Base-by-base conservation (phyloP, 2,888 invertebrate genomes). In the Campaea margaritaria region DNA sequence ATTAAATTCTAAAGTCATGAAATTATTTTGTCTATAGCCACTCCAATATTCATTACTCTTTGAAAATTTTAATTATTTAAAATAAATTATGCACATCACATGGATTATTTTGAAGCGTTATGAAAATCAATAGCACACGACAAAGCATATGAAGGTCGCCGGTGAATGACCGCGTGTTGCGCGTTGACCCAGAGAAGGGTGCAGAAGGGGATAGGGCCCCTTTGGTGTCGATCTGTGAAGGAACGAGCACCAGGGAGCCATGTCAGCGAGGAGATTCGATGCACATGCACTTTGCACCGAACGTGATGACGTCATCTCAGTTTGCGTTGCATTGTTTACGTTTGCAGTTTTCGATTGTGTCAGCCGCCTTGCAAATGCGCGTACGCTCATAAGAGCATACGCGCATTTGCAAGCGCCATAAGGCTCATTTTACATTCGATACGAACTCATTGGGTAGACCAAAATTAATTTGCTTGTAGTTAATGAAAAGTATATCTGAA, bases 241-340 rank as follows among this genome's bases (percentile, higher is more conserved):
- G 92, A 91, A 89, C 83, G 81, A 78, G 68, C 87, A 93, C 91
- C 83, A 92, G 89, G 90, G 76, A 76, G 70, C 76, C 90, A 93
- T 89, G 76, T 89, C 85, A 72, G 79, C 81, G 68, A 86, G 78
- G 89, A 90, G 92, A 84, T 87, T 80, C 78, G 80, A 80, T 91
- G 90, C 90, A 90, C 86, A 89, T 91, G 91, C 92, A 92, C 92
- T 91, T 91, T 92, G 91, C 92, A 91, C 91, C 85, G 90, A 89
- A 88, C 84, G 84, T 78, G 78, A 74, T 91, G 90, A 91, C 90
- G 91, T 89, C 87, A 89, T 42, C 45, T 48, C 78, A 68, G 80
- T 83, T 84, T 79, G 79, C 77, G 76, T 72, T 83, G 91, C 86
- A 91, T 91, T 91, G 91, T 91, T 89, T 82, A 81, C 81, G 73